Percentiles rank a stretch among this genome's conserved stretches.
These are phyloP conservation scores for Cyprinodon diabolis DNA, from an alignment of 2,797 vertebrate genomes.

Conservation along the genomic window DNA sequence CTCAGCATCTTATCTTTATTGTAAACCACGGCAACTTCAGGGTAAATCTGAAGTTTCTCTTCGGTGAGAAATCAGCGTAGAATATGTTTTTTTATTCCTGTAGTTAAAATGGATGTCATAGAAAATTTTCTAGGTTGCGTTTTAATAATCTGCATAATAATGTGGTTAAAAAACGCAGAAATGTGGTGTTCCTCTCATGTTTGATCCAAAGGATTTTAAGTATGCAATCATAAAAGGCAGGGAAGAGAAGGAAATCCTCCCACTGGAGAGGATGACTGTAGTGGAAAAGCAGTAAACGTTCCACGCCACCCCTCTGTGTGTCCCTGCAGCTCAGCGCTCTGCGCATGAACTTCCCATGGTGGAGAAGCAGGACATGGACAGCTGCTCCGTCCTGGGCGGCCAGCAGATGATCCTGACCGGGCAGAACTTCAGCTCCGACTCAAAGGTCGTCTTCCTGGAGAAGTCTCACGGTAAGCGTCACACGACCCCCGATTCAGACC, in stretches of 20 bases:
- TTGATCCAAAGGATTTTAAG: not conserved
- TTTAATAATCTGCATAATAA: not conserved
- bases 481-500: not conserved
- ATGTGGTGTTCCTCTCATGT: not conserved
- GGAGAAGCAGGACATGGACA: constrained; percentile 91
- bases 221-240: constrained; percentile 1
- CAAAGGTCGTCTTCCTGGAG: constrained; percentile 95
- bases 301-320: constrained; percentile 9
- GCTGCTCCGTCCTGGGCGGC: constrained; percentile 91
- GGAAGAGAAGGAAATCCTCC: not conserved
- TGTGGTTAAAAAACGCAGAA: not conserved
- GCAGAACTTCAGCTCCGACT: constrained; percentile 98
- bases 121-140: not conserved
- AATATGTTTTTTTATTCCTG: not conserved
- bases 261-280: constrained; percentile 5
- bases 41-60: constrained; percentile 4
- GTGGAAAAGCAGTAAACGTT: constrained; percentile 10
- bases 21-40: constrained; percentile 35
- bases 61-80: constrained; percentile 26
- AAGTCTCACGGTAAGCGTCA: constrained; percentile 89
- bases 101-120: not conserved
- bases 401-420: constrained; percentile 97
- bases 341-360: constrained; percentile 96
- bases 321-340: constrained; percentile 90
- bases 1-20: constrained; percentile 35